Conservation (phyloP, 2,797 vertebrate genomes). For the Natrix natrix region DNA sequence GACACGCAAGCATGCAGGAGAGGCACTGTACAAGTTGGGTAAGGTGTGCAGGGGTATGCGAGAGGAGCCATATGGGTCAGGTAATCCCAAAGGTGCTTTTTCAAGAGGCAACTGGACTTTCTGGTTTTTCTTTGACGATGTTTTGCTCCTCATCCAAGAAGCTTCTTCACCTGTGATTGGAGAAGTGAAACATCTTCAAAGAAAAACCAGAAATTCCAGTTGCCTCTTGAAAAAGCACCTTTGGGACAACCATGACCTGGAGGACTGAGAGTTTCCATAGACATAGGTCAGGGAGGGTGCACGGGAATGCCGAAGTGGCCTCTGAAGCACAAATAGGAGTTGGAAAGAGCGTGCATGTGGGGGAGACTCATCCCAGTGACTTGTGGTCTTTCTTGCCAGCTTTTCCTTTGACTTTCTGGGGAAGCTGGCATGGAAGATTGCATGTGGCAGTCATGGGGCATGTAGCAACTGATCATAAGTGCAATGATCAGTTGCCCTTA, state of each 20-base stretch:
- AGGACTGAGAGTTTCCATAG: no score
- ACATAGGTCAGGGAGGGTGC: no score
- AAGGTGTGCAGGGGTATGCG: background rate
- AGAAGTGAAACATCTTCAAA: no score
- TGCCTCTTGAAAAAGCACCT: no score
- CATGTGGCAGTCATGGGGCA: background rate
- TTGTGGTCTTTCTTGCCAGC: background rate
- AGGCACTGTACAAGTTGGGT: background rate
- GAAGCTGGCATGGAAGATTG: background rate
- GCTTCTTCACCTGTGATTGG: no score
- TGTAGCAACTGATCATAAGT: background rate
- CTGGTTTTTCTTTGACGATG: no score
- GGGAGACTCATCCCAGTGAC: background rate
- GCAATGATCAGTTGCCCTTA: background rate
- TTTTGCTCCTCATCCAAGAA: no score
- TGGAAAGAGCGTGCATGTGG: background rate
- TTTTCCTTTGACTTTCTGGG: background rate
- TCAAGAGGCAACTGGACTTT: no score
- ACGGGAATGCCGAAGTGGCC: background rate
- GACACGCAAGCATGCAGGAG: background rate
- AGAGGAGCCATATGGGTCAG: background rate
- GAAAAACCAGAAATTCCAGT: no score
- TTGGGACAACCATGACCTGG: no score
- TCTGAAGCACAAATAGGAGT: background rate
- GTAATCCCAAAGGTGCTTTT: background rate